Base-by-base conservation (phyloP, 2,888 invertebrate genomes). In the Ceraclea dissimilis region DNA sequence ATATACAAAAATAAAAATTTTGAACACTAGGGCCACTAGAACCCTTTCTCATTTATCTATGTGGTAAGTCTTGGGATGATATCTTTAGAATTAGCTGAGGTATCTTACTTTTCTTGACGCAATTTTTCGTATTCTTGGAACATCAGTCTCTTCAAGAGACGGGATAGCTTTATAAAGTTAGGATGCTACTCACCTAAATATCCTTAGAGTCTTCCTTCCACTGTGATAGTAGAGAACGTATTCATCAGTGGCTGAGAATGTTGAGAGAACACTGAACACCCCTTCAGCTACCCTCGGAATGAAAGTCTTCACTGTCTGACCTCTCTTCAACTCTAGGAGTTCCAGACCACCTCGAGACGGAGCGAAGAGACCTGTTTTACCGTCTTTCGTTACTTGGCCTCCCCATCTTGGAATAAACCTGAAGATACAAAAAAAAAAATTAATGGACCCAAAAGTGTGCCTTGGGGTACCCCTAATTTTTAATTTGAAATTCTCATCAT, bases 211-310 rank as follows among this genome's bases (percentile, higher is more conserved):
- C 71, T 95, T 93, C 65, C 90, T 84, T 0, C 97, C 97, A 63
- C 94, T 92, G 69, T 98, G 97, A 67, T 98, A 98, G 69, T 98
- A 98, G 51, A 97, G 82, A 2, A 97, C 97, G 66, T 98, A 96
- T 66, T 93, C 88, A 65, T 97, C 94, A 2, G 88, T 93, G 62
- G 90, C 88, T 57, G 93, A 96, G 71, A 98, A 98, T 77, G 90
- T 85, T 58, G 93, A 92, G 62, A 94, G 93, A 18, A 97, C 93
- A 2, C 92, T 93, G 71, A 97, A 97, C 0, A 98, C 97, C 0
- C 98, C 98, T 70, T 98, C 97, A 0, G 97, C 96, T 0, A 97
- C 89, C 69, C 91, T 85, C 5, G 93, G 93, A 62, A 98, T 96
- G 62, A 94, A 88, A 0, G 90, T 94, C 69, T 89, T 88, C 0